These are phyloP conservation scores for Caenorhabditis sp. DNA, from an alignment of 2,888 invertebrate genomes.

Conservation along the genomic window DNA sequence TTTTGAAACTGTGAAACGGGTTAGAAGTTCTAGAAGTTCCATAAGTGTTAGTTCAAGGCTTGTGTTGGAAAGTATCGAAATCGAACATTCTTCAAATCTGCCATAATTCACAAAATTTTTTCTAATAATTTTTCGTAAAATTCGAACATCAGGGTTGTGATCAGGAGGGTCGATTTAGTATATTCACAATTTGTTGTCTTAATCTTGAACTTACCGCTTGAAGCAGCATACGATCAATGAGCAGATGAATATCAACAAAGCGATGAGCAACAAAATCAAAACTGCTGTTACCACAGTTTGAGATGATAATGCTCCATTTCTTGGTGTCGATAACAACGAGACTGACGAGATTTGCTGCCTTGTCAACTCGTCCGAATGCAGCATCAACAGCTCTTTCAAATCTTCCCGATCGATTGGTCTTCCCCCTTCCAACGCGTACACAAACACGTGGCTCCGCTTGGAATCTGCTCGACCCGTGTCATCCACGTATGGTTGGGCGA, in stretches of 20 bases:
- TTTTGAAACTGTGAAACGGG: too few species aligned
- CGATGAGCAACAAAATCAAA: constrained; percentile 15
- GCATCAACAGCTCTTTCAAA: constrained; percentile 32
- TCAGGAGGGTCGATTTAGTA: too few species aligned
- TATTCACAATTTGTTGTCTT: too few species aligned
- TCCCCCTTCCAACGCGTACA: constrained; percentile 59
- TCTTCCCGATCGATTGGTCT: constrained; percentile 48
- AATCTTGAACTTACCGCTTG: constrained; percentile 22
- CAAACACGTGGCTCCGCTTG: constrained; percentile 53
- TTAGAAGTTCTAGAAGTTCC: too few species aligned
- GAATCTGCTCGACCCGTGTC: constrained; percentile 53
- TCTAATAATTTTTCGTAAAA: too few species aligned
- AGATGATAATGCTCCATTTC: constrained; percentile 5
- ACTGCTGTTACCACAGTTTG: constrained; percentile 16
- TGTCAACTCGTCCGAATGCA: constrained; percentile 12
- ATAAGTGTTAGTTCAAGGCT: too few species aligned
- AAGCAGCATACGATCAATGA: constrained; percentile 25
- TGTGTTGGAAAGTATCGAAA: too few species aligned
- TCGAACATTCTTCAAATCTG: too few species aligned
- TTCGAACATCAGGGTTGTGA: too few species aligned
- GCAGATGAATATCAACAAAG: constrained; percentile 35
- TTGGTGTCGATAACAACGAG: constrained; percentile 22
- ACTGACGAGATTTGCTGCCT: constrained; percentile 23
- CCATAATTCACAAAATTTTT: too few species aligned
- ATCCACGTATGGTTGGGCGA: constrained; percentile 55